A percentile compares a stretch with the other conserved stretches of the same genome.
Evolutionary conservation across 2,113 vertebrate genomes (phyloP).

Genomic region (Arothron firmamentum): DNA sequence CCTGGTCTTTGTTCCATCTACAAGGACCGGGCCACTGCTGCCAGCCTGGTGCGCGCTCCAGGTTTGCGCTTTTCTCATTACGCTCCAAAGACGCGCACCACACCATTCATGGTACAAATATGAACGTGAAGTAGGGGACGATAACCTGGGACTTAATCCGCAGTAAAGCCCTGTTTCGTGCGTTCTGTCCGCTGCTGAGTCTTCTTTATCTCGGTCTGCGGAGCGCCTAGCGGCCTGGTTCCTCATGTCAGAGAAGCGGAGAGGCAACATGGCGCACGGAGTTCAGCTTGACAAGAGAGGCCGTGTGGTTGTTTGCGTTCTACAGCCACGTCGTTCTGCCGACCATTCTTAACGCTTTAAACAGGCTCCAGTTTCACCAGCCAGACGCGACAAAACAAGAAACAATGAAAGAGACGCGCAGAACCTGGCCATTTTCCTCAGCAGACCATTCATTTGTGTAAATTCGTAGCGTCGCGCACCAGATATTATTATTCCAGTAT

Average conservation of each 20-base stretch:
- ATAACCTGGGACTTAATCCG: background rate
- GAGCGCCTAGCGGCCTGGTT: constrained; percentile 56
- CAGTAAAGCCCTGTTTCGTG: background rate
- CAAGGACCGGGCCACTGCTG: constrained; percentile 36
- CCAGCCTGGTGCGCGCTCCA: constrained; percentile 29
- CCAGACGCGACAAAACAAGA: background rate
- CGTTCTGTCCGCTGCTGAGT: background rate
- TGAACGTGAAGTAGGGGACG: background rate
- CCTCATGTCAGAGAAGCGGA: constrained; percentile 44
- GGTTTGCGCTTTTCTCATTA: constrained; percentile 13
- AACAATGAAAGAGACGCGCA: background rate
- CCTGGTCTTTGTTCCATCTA: constrained; percentile 50
- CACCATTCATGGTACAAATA: background rate
- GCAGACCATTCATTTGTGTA: background rate
- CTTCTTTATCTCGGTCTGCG: constrained; percentile 15
- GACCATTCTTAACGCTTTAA: background rate
- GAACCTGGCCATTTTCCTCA: background rate
- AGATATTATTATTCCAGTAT: background rate
- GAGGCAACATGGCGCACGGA: constrained; percentile 67
- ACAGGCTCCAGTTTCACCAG: background rate
- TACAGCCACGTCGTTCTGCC: constrained; percentile 12
- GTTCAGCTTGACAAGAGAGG: constrained; percentile 43
- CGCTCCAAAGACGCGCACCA: background rate
- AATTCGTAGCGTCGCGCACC: background rate
- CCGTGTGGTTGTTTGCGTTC: constrained; percentile 33